Conservation (phyloP, 1,140 invertebrate genomes). For the Ruditapes philippinarum region DNA sequence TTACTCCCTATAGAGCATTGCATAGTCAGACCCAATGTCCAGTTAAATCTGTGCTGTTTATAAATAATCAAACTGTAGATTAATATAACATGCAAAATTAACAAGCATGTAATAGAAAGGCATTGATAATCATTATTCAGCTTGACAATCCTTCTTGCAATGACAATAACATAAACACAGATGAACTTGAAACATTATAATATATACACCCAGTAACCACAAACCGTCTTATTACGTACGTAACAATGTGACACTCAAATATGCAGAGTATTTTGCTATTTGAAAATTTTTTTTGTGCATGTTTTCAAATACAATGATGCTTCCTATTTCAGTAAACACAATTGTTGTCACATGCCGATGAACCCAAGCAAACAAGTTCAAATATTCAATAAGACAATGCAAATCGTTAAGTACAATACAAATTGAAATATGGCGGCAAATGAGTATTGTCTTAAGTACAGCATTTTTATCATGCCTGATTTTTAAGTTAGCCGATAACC, state of each 20-base stretch:
- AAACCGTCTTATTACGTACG: background rate
- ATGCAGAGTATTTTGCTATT: conserved; percentile 1
- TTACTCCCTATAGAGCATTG: too few species aligned
- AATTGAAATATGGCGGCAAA: background rate
- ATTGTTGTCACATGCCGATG: too few species aligned
- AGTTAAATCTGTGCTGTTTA: too few species aligned
- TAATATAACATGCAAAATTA: too few species aligned
- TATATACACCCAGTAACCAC: background rate
- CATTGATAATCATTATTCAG: too few species aligned
- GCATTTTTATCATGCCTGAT: background rate
- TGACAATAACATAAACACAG: background rate
- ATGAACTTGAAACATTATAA: background rate
- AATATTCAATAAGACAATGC: background rate
- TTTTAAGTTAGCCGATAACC: background rate
- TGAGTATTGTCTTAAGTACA: background rate
- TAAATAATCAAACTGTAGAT: too few species aligned
- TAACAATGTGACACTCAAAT: conserved; percentile 17
- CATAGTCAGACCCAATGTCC: too few species aligned
- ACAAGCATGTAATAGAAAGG: too few species aligned
- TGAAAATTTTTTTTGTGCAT: too few species aligned
- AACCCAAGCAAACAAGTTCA: too few species aligned
- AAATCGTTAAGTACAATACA: background rate
- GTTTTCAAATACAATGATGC: too few species aligned
- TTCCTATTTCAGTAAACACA: too few species aligned
- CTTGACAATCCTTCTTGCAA: background rate